Base-by-base conservation (phyloP, 2,113 vertebrate genomes). In the Tenrec ecaudatus region DNA sequence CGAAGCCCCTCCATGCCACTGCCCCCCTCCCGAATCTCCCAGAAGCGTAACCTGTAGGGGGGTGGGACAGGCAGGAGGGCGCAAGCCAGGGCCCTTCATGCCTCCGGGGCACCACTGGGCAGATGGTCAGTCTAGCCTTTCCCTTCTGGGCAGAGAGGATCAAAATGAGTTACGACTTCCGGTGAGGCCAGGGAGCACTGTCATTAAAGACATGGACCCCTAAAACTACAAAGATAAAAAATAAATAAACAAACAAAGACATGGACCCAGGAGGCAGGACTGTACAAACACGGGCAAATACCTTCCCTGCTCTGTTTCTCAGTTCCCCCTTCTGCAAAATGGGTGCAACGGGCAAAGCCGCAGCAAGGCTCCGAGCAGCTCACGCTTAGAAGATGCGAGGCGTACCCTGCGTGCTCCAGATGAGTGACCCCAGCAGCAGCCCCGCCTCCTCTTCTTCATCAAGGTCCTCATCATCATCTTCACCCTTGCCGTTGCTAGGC, bases 1-100 rank as follows among this genome's bases (percentile, higher is more conserved):
- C 95, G 92, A 95, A 96, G 90, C 73, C 53, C 53, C 82, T n/a
- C 91, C 2, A 83, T 95, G 96, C 96, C 66, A 76, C 96, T 82
- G 95, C 96, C 96, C 94, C 92, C 23, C 25, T 25, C 66, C 66
- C 66, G 14, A 96, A 90, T 7, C 85, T 95, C 95, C 95, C 96
- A 82, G 85, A 86, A 96, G 92, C 96, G 96, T 95, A 96, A 80
- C 90, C 91, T 87, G 77, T 77, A 71, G 71, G 38, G 92, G 93
- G 91, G 92, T 43, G 16, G n/a, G 57, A 23, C 68, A 7, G 43
- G 76, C 17, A 78, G 38, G 53, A 86, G 85, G 47, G 47, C 47
- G 47, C 47, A 53, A 14, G 80, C 79, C 66, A 68, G 71, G 91
- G 60, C 53, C 80, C 19, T 36, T 8, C 43, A 53, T 7, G 38